Conservation (phyloP, 2,888 invertebrate species). For the Microctonus aethiopoides region DNA sequence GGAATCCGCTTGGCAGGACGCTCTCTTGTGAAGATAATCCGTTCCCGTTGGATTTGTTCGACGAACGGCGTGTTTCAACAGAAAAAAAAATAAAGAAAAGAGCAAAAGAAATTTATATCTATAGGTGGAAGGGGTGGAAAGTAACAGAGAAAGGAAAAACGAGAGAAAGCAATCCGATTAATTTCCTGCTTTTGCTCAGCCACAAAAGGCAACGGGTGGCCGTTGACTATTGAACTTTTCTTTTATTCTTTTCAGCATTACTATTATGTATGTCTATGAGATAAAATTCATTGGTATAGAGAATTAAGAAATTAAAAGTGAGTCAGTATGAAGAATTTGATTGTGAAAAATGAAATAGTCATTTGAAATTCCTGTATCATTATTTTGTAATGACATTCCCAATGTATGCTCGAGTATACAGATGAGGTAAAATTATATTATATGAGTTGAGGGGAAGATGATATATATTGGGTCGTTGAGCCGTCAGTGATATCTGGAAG, state of each 20-base stretch:
- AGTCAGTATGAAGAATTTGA: not conserved
- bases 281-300: conserved; percentile 6
- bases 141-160: not conserved
- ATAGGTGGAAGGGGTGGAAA: not conserved
- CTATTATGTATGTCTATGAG: not conserved
- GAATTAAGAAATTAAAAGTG: conserved; percentile 1
- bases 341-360: not conserved
- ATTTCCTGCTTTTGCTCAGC: conserved; percentile 25
- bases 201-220: conserved; percentile 22
- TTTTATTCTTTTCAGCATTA: not conserved
- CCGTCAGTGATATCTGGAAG: conserved; percentile 36
- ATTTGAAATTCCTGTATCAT: no score
- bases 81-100: conserved; percentile 20
- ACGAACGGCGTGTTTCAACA: conserved; percentile 22
- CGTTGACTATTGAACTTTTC: conserved; percentile 13
- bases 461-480: conserved; percentile 6
- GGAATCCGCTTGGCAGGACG: conserved; percentile 28
- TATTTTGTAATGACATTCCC: no score
- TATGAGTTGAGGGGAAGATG: not conserved
- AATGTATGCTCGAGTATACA: not conserved
- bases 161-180: conserved; percentile 31
- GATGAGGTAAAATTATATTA: not conserved
- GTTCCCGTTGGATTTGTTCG: conserved; percentile 18
- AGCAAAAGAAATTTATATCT: not conserved
- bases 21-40: conserved; percentile 30